A percentile compares a stretch with the other conserved stretches of the same genome.
These are phyloP conservation scores for Acholoe squamosa DNA, from an alignment of 2,888 invertebrate genomes.

Conservation along the genomic window DNA sequence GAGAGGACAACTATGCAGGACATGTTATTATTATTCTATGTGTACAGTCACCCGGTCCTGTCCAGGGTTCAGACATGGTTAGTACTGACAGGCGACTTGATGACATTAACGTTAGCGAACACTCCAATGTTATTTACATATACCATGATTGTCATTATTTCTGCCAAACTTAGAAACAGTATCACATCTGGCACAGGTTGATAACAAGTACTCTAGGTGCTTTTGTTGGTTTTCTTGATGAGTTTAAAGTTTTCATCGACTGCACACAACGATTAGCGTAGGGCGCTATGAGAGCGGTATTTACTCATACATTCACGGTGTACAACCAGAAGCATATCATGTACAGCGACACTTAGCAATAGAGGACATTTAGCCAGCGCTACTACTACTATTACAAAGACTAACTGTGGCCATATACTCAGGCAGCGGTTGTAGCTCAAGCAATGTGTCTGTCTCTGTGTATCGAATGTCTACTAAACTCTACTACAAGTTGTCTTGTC, in stretches of 20 bases:
- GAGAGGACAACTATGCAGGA: too few species aligned
- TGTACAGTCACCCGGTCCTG: too few species aligned
- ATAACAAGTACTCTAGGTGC: not conserved
- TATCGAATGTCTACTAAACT: too few species aligned
- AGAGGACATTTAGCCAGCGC: not conserved
- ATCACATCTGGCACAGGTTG: not conserved
- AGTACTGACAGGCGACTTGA: not conserved
- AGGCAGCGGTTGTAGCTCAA: constrained; percentile 13
- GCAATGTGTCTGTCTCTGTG: not conserved
- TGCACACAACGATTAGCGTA: constrained; percentile 40
- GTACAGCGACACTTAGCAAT: constrained; percentile 55
- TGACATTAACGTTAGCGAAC: not conserved
- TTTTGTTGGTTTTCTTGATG: not conserved
- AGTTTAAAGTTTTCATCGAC: not conserved
- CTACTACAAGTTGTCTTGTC: too few species aligned
- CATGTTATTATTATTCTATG: too few species aligned
- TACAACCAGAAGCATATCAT: constrained; percentile 59
- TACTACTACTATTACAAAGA: not conserved
- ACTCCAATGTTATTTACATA: not conserved
- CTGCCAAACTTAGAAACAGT: constrained; percentile 46
- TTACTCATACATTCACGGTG: constrained; percentile 22
- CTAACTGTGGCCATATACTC: constrained; percentile 22
- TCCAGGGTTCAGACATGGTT: too few species aligned
- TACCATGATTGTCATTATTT: not conserved
- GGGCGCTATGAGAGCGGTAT: constrained; percentile 29